Conservation (phyloP, 2,888 invertebrate species). For the Elysia crispata region DNA sequence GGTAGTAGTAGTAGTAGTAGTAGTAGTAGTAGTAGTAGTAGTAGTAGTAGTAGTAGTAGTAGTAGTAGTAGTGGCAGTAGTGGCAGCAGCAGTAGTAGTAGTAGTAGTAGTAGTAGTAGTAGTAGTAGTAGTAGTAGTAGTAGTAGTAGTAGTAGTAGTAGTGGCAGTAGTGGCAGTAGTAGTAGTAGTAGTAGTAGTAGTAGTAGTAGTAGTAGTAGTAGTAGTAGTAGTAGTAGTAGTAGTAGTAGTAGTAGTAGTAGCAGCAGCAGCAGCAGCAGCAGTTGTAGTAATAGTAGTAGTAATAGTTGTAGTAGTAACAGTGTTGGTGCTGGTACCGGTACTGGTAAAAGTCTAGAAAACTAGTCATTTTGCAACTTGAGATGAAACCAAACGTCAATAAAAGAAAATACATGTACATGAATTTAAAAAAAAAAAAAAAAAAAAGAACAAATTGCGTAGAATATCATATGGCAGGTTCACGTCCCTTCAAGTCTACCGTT, state of each 20-base stretch:
- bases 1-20: slow-evolving; percentile 18
- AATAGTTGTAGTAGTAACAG: background rate
- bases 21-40: background rate
- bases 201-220: slow-evolving; percentile 10
- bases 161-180: background rate
- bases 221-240: slow-evolving; percentile 2
- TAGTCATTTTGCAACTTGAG: no score
- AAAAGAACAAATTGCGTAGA: no score
- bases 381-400: no score
- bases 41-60: slow-evolving; percentile 17
- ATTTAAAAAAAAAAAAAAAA: no score
- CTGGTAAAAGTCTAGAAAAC: background rate
- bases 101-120: background rate
- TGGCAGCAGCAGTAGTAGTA: no score
- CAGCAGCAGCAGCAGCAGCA: background rate
- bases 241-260: slow-evolving; percentile 17
- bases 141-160: background rate
- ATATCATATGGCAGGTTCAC: no score
- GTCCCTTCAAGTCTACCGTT: no score
- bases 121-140: slow-evolving; percentile 1
- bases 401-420: no score
- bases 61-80: slow-evolving; percentile 10
- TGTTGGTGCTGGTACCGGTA: background rate
- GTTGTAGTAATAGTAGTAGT: background rate
- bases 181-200: slow-evolving; percentile 2